Percentiles rank a stretch among this genome's conserved stretches.
Conservation (phyloP, 2,797 vertebrate species). For the Sebastolobus altivelis region DNA sequence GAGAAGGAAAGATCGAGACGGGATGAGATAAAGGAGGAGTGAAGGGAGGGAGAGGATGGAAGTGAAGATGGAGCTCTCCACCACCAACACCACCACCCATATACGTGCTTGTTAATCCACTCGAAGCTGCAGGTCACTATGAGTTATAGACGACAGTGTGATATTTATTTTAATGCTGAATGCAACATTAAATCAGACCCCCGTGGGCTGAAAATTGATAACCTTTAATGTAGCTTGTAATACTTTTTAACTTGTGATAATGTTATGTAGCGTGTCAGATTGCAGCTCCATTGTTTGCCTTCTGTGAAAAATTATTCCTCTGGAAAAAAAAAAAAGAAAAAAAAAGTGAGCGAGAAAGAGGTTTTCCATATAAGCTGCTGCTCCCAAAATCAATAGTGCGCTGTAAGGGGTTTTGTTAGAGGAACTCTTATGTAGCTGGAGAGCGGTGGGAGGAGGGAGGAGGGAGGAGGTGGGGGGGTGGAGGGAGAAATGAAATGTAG, state of each 20-base stretch:
- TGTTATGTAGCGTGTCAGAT: conserved; percentile 65
- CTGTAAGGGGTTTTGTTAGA: conserved; percentile 73
- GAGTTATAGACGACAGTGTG: conserved; percentile 68
- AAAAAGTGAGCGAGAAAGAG: conserved; percentile 1
- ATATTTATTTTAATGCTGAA: conserved; percentile 82
- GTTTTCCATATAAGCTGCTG: conserved; percentile 68
- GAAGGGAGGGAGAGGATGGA: neutral
- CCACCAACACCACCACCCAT: conserved; percentile 12
- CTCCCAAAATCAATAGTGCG: conserved; percentile 75
- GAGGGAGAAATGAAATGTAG: conserved; percentile 55
- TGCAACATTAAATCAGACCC: conserved; percentile 74
- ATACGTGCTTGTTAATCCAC: conserved; percentile 68
- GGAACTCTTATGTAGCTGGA: conserved; percentile 63
- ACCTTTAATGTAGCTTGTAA: conserved; percentile 72
- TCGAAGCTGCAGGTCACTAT: conserved; percentile 64
- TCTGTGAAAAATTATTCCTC: conserved; percentile 65
- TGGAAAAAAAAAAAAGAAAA: neutral
- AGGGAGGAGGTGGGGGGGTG: neutral
- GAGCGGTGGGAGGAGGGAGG: conserved; percentile 9
- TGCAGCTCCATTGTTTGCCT: conserved; percentile 60
- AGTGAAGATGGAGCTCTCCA: conserved; percentile 25
- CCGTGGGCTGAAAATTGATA: conserved; percentile 67
- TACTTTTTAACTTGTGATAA: conserved; percentile 73
- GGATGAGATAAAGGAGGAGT: conserved; percentile 34
- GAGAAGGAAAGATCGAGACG: conserved; percentile 49